Conservation (phyloP, 2,888 invertebrate species). For the Eristalis tenax region DNA sequence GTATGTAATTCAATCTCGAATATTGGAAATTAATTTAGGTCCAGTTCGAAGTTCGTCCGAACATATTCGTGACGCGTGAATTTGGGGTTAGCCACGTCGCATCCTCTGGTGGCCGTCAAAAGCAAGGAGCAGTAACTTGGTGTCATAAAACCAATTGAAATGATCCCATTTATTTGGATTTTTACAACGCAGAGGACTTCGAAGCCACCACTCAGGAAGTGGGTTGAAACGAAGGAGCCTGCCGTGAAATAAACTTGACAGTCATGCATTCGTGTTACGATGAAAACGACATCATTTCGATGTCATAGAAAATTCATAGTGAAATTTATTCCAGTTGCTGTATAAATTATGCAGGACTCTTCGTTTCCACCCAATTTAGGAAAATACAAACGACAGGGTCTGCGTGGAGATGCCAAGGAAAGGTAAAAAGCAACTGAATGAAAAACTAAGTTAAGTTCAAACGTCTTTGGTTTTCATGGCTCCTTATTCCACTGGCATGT, state of each 20-base stretch:
- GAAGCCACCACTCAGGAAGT: neutral
- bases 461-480: neutral
- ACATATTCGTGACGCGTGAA: constrained; percentile 51
- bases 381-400: constrained; percentile 5
- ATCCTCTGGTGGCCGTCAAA: neutral
- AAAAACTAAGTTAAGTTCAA: neutral
- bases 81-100: constrained; percentile 46
- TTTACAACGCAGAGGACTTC: constrained; percentile 31
- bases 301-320: constrained; percentile 49
- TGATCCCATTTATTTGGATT: constrained; percentile 58
- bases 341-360: constrained; percentile 44
- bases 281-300: constrained; percentile 27
- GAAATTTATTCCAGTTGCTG: constrained; percentile 45
- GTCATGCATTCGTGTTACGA: constrained; percentile 10
- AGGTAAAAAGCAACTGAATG: neutral
- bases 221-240: neutral
- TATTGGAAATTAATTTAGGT: constrained; percentile 63
- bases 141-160: constrained; percentile 63
- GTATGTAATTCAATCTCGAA: constrained; percentile 59
- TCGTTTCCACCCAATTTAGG: constrained; percentile 50
- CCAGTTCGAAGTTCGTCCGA: constrained; percentile 23
- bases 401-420: constrained; percentile 12
- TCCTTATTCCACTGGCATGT: neutral
- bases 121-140: constrained; percentile 13
- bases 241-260: constrained; percentile 30